Percentiles rank a stretch among this genome's conserved stretches.
Conservation (phyloP, 2,797 vertebrate species). For the Xenops minutus region DNA sequence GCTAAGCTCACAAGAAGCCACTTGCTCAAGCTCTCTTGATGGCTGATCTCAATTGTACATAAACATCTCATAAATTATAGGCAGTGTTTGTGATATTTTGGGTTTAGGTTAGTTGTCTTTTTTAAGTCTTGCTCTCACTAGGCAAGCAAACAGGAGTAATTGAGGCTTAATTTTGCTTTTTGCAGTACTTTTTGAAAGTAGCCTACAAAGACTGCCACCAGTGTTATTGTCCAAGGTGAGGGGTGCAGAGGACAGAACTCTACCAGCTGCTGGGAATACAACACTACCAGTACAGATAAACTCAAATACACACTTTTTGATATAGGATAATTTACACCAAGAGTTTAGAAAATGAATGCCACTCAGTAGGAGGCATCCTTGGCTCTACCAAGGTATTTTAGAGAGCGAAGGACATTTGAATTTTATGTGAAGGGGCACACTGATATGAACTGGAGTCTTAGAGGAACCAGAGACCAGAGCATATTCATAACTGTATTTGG, state of each 20-base stretch:
- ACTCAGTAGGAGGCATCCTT: constrained; percentile 42
- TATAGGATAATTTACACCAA: constrained; percentile 45
- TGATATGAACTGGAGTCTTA: constrained; percentile 63
- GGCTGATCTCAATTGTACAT: constrained; percentile 50
- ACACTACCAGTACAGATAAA: constrained; percentile 52
- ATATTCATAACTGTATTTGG: constrained; percentile 63
- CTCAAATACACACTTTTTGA: constrained; percentile 31
- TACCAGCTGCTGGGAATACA: constrained; percentile 53
- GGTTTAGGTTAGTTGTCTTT: neutral
- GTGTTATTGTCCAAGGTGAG: neutral
- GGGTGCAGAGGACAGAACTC: constrained; percentile 5
- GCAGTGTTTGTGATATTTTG: neutral
- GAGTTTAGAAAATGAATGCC: constrained; percentile 21
- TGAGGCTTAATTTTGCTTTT: neutral
- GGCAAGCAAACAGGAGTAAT: constrained; percentile 32
- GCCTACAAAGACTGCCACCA: neutral
- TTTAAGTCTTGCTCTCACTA: constrained; percentile 17
- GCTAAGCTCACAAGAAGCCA: constrained; percentile 68
- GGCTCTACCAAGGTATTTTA: constrained; percentile 5
- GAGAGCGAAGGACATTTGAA: neutral
- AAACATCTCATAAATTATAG: constrained; percentile 44
- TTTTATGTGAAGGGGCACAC: constrained; percentile 55
- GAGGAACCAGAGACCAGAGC: constrained; percentile 57
- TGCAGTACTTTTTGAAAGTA: neutral
- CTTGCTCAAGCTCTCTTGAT: constrained; percentile 32